Evolutionary conservation across 2,888 invertebrate genomes (phyloP).

Genomic region (Eledona agricola): DNA sequence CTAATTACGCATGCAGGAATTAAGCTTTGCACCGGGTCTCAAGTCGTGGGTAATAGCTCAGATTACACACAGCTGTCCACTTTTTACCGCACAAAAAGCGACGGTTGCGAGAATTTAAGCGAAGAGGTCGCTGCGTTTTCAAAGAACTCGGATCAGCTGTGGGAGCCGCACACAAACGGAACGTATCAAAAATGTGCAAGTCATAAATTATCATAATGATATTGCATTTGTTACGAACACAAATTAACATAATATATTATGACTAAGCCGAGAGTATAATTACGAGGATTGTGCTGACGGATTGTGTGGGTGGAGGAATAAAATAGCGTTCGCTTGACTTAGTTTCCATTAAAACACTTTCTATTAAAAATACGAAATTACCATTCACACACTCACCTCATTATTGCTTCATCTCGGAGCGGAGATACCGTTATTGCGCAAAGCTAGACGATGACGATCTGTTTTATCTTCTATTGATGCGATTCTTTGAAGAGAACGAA

Average conservation of each 20-base stretch:
- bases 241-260: conserved; percentile 59
- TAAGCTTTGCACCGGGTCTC: conserved; percentile 12
- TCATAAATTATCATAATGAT: conserved; percentile 58
- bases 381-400: conserved; percentile 27
- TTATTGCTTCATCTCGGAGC: no score
- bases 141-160: conserved; percentile 13
- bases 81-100: no score
- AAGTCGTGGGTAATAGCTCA: no score
- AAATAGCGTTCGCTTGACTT: conserved; percentile 33
- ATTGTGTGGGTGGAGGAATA: conserved; percentile 32
- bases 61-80: conserved; percentile 2
- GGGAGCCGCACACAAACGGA: conserved; percentile 37
- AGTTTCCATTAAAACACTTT: conserved; percentile 47
- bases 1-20: conserved; percentile 5
- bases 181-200: conserved; percentile 54
- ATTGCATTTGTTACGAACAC: conserved; percentile 55
- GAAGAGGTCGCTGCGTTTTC: background rate
- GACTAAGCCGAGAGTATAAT: conserved; percentile 56
- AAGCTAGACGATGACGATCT: no score
- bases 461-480: no score
- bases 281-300: conserved; percentile 45
- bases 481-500: no score
- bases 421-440: no score
- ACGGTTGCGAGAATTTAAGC: background rate
- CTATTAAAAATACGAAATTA: conserved; percentile 45